Evolutionary conservation across 2,113 vertebrate species (phyloP).

Genomic region (Calyptommatus sinebrachiatus): DNA sequence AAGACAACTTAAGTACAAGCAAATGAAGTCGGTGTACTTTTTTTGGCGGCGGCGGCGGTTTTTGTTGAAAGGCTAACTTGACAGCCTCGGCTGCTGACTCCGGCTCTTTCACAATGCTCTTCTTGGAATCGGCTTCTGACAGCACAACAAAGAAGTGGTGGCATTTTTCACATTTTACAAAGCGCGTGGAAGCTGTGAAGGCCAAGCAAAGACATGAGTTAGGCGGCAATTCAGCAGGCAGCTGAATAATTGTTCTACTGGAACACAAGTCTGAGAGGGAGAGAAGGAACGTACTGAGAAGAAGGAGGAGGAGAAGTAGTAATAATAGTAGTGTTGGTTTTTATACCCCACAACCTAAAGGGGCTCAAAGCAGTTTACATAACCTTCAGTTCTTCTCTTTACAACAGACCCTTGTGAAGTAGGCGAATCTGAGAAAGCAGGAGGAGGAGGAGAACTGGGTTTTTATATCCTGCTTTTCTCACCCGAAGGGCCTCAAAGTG

Average conservation of each 20-base stretch:
- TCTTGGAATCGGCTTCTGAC: slow-evolving; percentile 95
- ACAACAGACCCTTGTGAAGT: too few relatives aligned
- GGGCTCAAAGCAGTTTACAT: too few relatives aligned
- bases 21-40: slow-evolving; percentile 74
- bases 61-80: slow-evolving; percentile 93
- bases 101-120: slow-evolving; percentile 90
- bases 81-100: slow-evolving; percentile 93
- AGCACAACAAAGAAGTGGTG: slow-evolving; percentile 98
- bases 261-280: not conserved
- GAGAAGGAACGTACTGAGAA: not conserved
- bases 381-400: too few relatives aligned
- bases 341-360: too few relatives aligned
- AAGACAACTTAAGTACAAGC: not conserved
- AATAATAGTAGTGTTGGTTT: too few relatives aligned
- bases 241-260: not conserved
- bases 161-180: slow-evolving; percentile 98
- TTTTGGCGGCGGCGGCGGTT: slow-evolving; percentile 94
- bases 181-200: slow-evolving; percentile 88
- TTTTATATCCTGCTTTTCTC: too few relatives aligned
- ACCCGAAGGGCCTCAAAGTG: too few relatives aligned
- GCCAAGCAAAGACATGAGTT: slow-evolving; percentile 23
- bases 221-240: not conserved
- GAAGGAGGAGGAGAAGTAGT: too few relatives aligned
- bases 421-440: too few relatives aligned
- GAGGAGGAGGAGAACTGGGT: too few relatives aligned